Evolutionary conservation across 2,888 invertebrate genomes (phyloP).

Genomic region (Tipula helvola): DNA sequence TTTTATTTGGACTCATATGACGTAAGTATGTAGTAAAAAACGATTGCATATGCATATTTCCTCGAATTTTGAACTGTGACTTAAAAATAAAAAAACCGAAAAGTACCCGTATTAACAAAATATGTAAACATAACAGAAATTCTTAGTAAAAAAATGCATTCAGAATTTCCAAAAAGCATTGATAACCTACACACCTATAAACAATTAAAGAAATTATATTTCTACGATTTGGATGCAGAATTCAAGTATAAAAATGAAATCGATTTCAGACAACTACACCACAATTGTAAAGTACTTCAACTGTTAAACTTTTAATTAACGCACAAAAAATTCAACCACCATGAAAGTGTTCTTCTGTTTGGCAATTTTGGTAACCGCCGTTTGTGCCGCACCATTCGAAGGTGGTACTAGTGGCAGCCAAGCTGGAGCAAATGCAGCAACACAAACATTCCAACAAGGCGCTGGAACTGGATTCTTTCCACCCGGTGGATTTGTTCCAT

Average conservation of each 20-base stretch:
- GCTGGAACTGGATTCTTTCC: neutral
- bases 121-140: too few species aligned
- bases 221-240: neutral
- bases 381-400: neutral
- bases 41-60: too few species aligned
- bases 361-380: neutral
- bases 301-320: neutral
- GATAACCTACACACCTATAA: neutral
- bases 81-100: too few species aligned
- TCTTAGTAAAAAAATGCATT: too few species aligned
- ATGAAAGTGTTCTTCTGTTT: neutral
- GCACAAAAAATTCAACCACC: neutral
- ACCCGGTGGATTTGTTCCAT: neutral
- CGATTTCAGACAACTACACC: neutral
- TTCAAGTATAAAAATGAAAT: neutral
- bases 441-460: neutral
- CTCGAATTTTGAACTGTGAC: too few species aligned
- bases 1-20: too few species aligned
- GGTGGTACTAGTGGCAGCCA: neutral
- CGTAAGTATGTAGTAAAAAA: too few species aligned
- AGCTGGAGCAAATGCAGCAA: neutral
- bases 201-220: neutral
- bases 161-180: neutral
- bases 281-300: neutral
- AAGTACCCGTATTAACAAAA: too few species aligned